Conservation (phyloP, 30 jellyfish, hydroid and myxozoan genomes). For the Aurelia sp. region DNA sequence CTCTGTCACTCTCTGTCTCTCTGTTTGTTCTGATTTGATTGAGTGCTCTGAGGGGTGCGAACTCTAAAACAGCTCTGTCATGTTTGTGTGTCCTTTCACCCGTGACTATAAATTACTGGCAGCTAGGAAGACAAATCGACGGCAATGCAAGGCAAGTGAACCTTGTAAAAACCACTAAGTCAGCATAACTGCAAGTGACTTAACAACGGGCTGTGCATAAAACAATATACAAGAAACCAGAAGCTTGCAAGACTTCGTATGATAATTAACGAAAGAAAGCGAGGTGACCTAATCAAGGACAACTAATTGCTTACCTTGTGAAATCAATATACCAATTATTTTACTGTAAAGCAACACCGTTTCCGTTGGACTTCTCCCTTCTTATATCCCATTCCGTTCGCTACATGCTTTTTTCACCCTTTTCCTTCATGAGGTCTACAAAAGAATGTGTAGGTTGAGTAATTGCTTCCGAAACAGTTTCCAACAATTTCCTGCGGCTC, state of each 20-base stretch:
- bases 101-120: too few relatives aligned
- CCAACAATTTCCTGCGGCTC: not conserved
- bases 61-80: too few relatives aligned
- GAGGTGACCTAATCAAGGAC: not conserved
- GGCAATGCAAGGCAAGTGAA: too few relatives aligned
- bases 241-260: not conserved
- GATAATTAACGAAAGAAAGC: not conserved
- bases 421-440: slow-evolving; percentile 39
- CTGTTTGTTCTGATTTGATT: too few relatives aligned
- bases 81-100: too few relatives aligned
- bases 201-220: not conserved
- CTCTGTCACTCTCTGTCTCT: too few relatives aligned
- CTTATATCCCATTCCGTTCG: slow-evolving; percentile 23
- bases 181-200: too few relatives aligned
- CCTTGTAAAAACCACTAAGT: too few relatives aligned
- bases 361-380: slow-evolving; percentile 23
- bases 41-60: too few relatives aligned
- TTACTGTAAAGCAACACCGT: slow-evolving; percentile 12
- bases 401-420: slow-evolving; percentile 17
- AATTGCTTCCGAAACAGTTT: slow-evolving; percentile 34
- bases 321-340: slow-evolving; percentile 13
- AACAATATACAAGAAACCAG: not conserved
- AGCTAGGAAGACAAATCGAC: too few relatives aligned
- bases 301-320: slow-evolving; percentile 6
- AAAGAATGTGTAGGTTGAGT: slow-evolving; percentile 13